Evolutionary conservation across 1,140 invertebrate genomes (phyloP).

Genomic region (Oryzaephilus surinamensis): DNA sequence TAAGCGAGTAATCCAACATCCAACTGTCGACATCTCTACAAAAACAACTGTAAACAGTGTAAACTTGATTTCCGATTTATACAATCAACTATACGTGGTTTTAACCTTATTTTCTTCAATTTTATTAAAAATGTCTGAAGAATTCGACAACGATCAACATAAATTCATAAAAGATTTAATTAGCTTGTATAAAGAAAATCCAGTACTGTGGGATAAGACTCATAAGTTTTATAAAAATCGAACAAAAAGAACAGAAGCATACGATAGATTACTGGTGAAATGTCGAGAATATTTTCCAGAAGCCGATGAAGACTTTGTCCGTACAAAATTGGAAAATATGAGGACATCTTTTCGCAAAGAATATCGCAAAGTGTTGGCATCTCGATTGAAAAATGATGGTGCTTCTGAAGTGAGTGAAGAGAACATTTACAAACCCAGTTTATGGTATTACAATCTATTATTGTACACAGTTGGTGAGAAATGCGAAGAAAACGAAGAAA

Average conservation of each 20-base stretch:
- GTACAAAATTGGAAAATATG: conserved; percentile 16
- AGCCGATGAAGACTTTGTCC: conserved; percentile 21
- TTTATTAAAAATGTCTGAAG: too few species aligned
- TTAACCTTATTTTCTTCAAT: too few species aligned
- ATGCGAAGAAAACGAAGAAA: not conserved
- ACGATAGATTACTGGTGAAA: conserved; percentile 16
- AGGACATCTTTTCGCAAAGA: conserved; percentile 18
- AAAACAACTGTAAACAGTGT: too few species aligned
- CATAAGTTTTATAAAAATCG: conserved; percentile 18
- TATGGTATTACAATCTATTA: conserved; percentile 23
- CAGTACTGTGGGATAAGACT: conserved; percentile 18
- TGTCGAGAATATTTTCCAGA: conserved; percentile 18
- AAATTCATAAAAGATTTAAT: conserved; percentile 21
- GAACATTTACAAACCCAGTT: conserved; percentile 16
- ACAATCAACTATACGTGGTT: too few species aligned
- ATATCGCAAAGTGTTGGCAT: conserved; percentile 15
- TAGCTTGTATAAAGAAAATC: conserved; percentile 13
- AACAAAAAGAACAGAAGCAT: conserved; percentile 10
- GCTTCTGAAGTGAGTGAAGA: conserved; percentile 4
- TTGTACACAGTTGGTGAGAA: conserved; percentile 18
- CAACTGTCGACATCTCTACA: too few species aligned
- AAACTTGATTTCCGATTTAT: too few species aligned
- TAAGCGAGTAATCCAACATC: too few species aligned
- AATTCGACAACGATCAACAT: conserved; percentile 14
- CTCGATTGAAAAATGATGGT: conserved; percentile 8